Evolutionary conservation across 2,113 vertebrate genomes (phyloP), one percentile per base, ranked within the genome.

Genomic region (Melanerpes formicivorus): DNA sequence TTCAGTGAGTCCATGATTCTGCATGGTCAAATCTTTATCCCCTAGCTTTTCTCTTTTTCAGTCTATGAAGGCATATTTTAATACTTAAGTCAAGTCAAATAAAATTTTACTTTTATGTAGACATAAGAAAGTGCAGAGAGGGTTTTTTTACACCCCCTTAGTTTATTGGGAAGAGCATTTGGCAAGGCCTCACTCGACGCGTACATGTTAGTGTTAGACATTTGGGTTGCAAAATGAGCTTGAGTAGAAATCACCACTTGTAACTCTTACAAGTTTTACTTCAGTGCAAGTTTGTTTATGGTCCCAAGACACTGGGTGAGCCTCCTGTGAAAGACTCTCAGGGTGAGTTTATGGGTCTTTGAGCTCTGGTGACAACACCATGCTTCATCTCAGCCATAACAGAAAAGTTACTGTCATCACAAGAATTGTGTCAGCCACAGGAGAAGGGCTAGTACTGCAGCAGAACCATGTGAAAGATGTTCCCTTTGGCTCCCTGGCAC

Each of bases 401-500:
- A 95, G 93, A 72, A 88, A 67, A 91, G 60, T 37, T 29, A 78
- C 84, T 92, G 87, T 92, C 76, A 60, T 87, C n/a, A 2, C 65
- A 90, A 81, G 80, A 59, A 62, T 93, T 83, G 78, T 81, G 95
- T 87, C 84, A 91, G 82, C 72, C 84, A 27, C 73, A 48, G 77
- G 80, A 23, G 0, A 70, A 87, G 46, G 30, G 50, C 64, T 90
- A 58, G 37, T 64, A 46, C 34, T 93, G 84, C 64, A 62, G 58
- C 80, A 85, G 80, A 63, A 58, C 54, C 62, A 22, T 58, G 9
- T 85, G 87, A 62, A 65, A 84, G 52, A 42, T 0, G 1, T 85
- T 95, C 95, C 85, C 76, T 90, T 94, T 95, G 89, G 87, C 93
- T 90, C 19, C 3, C 73, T 77, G 60, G 81, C 19, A 18, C 40